Base-by-base conservation (phyloP, 2,888 invertebrate genomes). In the Odontocerum albicorne region DNA sequence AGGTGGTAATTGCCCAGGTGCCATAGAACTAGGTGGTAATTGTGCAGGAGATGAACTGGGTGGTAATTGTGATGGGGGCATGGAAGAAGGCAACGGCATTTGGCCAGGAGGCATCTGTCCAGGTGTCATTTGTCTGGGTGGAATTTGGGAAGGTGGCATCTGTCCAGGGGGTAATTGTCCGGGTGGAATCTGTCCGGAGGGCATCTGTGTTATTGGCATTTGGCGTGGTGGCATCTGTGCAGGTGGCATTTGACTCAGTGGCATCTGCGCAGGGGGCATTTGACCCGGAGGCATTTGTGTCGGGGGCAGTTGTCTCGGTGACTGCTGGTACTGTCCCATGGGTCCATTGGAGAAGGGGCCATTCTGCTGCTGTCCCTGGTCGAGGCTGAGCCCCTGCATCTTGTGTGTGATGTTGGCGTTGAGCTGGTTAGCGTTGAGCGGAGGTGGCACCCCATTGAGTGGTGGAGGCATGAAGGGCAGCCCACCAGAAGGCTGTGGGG, bases 321-420 rank as follows among this genome's bases (percentile, higher is more conserved):
- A 19, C 35, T 19, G 42, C n/a, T 57, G 53, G 31, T 19, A 32
- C n/a, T 57, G 53, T 35, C 22, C 13, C 3, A 17, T 33, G 4
- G 22, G 31, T 20, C 50, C 58, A 43, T 54, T 60, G 20, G 49
- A 22, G 16, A 56, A 55, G 13, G 55, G 54, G 40, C 65, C 65
- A 45, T 59, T 63, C n/a, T 64, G 62, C 21, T 63, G 66, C 31
- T 65, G 59, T n/a, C 67, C 64, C 61, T 66, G 68, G 58, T 66
- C 66, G 43, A 77, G 61, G 62, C 68, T 75, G 69, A 79, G 72
- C 40, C 66, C 71, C 51, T 79, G 75, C 72, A 78, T 74, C 60
- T 78, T 77, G 57, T 76, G 75, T 6, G 75, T 66, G 68, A 78
- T 60, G 38, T 59, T 72, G 6, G 76, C 47, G 27, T 20, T 56